Evolutionary conservation across 2,888 invertebrate genomes (phyloP).

Genomic region (Nemoura dubitans): DNA sequence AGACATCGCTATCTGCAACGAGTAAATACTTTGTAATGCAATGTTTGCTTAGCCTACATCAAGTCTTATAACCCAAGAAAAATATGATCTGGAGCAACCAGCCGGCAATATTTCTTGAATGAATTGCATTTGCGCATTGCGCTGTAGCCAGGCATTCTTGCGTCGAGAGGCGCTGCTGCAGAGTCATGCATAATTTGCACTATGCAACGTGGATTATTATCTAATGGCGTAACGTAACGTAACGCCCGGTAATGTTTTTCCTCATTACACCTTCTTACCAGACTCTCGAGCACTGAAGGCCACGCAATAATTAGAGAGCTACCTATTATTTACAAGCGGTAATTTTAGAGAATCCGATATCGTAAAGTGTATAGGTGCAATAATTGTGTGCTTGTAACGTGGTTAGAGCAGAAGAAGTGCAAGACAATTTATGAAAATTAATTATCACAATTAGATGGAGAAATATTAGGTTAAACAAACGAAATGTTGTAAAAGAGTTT

Average conservation of each 20-base stretch:
- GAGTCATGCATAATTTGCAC: slow-evolving; percentile 7
- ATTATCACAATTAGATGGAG: neutral
- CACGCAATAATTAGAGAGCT: neutral
- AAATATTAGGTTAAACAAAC: neutral
- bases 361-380: neutral
- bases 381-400: neutral
- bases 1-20: neutral
- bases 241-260: neutral
- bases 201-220: neutral
- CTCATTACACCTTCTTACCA: neutral
- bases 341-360: neutral
- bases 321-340: neutral
- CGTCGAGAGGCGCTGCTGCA: neutral
- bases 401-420: neutral
- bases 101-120: slow-evolving; percentile 5
- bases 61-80: neutral
- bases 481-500: neutral
- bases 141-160: neutral
- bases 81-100: slow-evolving; percentile 1
- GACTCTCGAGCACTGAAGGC: neutral
- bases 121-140: neutral
- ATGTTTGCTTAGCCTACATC: neutral
- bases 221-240: neutral
- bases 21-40: neutral
- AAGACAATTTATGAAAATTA: neutral